Evolutionary conservation across 64 coral and sea anemone species (phyloP), one percentile per base, ranked within the genome.

Genomic region (Porites australiensis): DNA sequence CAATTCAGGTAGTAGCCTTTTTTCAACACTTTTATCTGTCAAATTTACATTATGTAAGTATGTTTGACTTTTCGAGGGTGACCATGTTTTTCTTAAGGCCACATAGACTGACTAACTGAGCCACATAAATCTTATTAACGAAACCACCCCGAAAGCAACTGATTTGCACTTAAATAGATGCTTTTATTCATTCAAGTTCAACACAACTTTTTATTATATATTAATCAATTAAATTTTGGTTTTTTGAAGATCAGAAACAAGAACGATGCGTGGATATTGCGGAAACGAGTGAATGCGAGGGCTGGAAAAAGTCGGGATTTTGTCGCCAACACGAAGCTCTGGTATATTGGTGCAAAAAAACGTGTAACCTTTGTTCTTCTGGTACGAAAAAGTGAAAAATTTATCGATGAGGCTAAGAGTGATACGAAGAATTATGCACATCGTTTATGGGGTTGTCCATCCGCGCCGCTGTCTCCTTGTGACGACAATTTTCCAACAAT

Each of bases 331-430:
- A 87, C 4, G 47, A 87, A 43, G 37, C 72, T 27, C 6, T 93
- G 82, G 51, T 93, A 11, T 93, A 93, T 19, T 75, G 75, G 58
- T 93, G 91, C 57, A 54, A 69, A 18, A 93, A 93, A 78, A 93
- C 82, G 8, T 93, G 91, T 59, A 64, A 76, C 13, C 62, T 86
- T 2, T 93, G 91, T 53, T 63, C 84, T 45, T 79, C 91, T 14
- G 82, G 91, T 93, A 93, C 50, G 21, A 7, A 48, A 8, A 37
- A 13, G 2, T 37, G 27, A 37, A 37, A 37, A 37, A 0, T 37
- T 37, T 37, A 37, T 46, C 70, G 6, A 7, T 21, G 8, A 9
- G 13, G 44, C n/a, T 8, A 45, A 23, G 5, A 45, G 2, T 23
- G 13, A 72, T 15, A 7, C 15, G 8, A 6, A 72, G 7, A 23